These are phyloP conservation scores for Echinops telfairi DNA, from an alignment of 2,113 vertebrate species.

Conservation along the genomic window DNA sequence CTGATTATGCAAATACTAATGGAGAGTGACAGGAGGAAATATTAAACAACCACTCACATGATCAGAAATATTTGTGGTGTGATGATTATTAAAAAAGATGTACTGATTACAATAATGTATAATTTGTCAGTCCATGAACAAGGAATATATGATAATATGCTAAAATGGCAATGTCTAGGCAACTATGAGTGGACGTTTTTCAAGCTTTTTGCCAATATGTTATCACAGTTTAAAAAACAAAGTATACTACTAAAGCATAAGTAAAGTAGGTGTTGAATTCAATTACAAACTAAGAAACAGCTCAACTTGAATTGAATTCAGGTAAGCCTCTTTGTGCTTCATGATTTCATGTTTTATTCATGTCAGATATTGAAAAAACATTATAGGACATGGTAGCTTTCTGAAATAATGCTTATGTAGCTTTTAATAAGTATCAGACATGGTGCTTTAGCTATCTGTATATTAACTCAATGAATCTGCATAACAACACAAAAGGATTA, in stretches of 20 bases:
- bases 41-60: conserved; percentile 14
- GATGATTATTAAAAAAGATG: background rate
- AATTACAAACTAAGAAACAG: conserved; percentile 47
- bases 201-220: conserved; percentile 40
- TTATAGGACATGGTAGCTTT: conserved; percentile 36
- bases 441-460: background rate
- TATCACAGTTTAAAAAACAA: background rate
- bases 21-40: background rate
- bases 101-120: background rate
- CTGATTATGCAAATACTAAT: conserved; percentile 35
- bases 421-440: background rate
- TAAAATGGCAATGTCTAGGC: background rate
- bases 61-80: background rate
- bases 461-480: conserved; percentile 3
- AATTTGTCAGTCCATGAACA: background rate
- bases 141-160: background rate
- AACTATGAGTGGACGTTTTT: background rate
- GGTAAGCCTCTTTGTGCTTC: conserved; percentile 40
- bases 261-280: background rate
- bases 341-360: conserved; percentile 66
- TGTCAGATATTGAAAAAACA: background rate
- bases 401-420: conserved; percentile 26
- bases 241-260: background rate
- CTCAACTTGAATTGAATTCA: conserved; percentile 11
- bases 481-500: background rate